phyloP scores from a whole-genome alignment of 2,113 vertebrate species.

The Tetrax tetrax region DNA sequence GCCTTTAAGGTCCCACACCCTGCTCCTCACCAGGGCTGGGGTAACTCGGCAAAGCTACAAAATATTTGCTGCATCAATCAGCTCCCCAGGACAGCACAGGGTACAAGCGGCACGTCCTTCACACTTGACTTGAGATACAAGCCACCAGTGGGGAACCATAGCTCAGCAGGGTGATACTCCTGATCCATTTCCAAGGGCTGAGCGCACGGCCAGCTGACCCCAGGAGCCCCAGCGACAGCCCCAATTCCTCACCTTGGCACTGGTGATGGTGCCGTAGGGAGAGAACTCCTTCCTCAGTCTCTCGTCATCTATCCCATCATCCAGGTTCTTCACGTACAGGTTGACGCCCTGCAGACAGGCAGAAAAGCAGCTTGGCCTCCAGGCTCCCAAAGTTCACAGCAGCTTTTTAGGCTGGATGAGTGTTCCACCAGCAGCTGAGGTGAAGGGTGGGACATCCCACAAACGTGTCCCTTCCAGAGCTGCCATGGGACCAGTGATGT shows the following conservation, averaged over 20 bases:
- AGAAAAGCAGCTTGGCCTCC: background rate
- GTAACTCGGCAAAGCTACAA: background rate
- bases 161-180: background rate
- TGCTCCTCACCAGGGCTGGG: background rate
- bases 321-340: conserved; percentile 96
- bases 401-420: background rate
- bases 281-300: conserved; percentile 91
- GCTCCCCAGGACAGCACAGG: background rate
- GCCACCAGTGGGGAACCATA: background rate
- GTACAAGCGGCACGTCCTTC: background rate
- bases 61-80: background rate
- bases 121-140: background rate
- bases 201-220: accelerated
- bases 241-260: conserved; percentile 86
- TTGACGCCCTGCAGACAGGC: conserved; percentile 86
- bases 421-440: background rate
- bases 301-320: conserved; percentile 91
- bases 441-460: background rate
- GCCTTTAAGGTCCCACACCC: background rate
- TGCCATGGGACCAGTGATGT: accelerated
- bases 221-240: background rate
- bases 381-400: background rate
- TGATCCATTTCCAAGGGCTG: background rate
- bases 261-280: conserved; percentile 95
- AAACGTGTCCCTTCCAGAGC: background rate